Evolutionary conservation across 2,113 vertebrate species (phyloP).

Genomic region (Limnothrissa miodon): DNA sequence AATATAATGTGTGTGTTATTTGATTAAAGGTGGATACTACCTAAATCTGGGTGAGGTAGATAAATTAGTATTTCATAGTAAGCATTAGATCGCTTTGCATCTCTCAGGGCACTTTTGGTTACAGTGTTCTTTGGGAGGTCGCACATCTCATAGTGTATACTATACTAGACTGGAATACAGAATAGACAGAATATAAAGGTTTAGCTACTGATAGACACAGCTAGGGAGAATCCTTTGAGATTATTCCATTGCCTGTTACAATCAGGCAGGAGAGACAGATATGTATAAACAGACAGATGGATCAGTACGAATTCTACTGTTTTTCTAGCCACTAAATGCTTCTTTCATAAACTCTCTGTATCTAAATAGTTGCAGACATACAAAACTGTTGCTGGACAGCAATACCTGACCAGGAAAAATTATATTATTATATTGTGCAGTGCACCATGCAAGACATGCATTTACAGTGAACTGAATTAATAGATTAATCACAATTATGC

Average conservation of each 20-base stretch:
- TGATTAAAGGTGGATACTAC: neutral
- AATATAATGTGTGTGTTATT: neutral
- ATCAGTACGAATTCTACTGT: no score
- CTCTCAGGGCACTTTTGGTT: neutral
- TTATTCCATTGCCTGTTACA: no score
- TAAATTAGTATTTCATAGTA: neutral
- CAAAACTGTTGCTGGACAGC: neutral
- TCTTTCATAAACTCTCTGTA: neutral
- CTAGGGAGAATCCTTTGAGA: no score
- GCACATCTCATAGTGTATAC: neutral
- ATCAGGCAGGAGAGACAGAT: no score
- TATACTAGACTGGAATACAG: no score
- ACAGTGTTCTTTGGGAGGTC: neutral
- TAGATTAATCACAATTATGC: no score
- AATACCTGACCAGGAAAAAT: neutral
- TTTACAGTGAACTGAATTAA: no score
- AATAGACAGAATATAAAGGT: neutral
- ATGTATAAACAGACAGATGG: no score
- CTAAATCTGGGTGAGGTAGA: neutral
- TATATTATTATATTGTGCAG: no score
- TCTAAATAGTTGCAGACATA: neutral
- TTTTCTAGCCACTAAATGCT: no score
- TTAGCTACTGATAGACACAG: no score
- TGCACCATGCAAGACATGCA: no score
- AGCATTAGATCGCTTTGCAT: neutral